Evolutionary conservation across 2,113 vertebrate genomes (phyloP).

Genomic region (Carlito syrichta): DNA sequence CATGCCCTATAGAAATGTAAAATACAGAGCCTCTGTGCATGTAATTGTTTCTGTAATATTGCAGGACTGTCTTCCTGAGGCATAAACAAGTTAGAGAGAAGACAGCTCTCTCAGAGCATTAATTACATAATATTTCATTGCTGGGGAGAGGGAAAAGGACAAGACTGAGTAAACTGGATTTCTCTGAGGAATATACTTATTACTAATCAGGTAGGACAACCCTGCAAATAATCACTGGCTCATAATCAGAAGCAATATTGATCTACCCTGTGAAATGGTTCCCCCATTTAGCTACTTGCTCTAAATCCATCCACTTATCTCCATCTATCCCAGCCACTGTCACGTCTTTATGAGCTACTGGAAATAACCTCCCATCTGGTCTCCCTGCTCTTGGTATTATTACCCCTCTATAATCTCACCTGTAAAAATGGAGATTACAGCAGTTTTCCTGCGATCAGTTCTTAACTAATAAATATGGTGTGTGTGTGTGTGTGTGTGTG

Average conservation of each 20-base stretch:
- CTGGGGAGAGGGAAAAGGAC: neutral
- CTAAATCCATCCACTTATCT: neutral
- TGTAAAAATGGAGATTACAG: neutral
- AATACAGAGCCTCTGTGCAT: neutral
- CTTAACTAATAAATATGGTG: neutral
- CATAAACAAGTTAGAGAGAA: slow-evolving; percentile 23
- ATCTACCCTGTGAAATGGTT: neutral
- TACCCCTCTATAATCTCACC: neutral
- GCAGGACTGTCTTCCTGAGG: neutral
- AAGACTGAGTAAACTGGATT: neutral
- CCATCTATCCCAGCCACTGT: neutral
- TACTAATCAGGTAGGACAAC: neutral
- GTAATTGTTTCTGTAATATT: neutral
- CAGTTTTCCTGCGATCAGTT: neutral
- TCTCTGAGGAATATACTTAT: neutral
- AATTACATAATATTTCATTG: neutral
- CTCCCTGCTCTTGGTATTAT: neutral
- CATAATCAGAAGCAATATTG: neutral
- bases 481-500: neutral
- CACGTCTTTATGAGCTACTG: neutral
- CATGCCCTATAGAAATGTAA: neutral
- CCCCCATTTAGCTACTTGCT: neutral
- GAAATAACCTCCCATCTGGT: neutral
- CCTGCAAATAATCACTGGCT: neutral
- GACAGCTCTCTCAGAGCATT: neutral